phyloP scores from a whole-genome alignment of 2,113 vertebrate genomes.

The Oreochromis aureus region DNA sequence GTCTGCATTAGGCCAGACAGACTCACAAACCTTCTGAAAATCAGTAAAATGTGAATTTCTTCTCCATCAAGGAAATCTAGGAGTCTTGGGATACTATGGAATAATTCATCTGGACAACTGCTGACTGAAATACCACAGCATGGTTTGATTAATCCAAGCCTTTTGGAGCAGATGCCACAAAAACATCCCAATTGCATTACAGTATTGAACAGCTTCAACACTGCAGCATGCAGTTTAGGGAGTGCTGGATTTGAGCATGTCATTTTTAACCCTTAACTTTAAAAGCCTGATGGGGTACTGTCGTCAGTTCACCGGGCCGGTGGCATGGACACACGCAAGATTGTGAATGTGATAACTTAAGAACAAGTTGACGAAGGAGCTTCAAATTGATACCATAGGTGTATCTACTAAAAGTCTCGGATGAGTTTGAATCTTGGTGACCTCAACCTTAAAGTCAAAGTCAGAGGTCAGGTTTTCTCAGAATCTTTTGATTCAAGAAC shows the following conservation, averaged over 20 bases:
- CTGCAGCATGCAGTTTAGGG: background rate
- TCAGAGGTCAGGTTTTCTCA: background rate
- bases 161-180: background rate
- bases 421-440: rapidly evolving
- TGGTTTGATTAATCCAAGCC: background rate
- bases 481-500: background rate
- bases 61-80: background rate
- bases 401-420: rapidly evolving
- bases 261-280: background rate
- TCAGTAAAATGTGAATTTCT: background rate
- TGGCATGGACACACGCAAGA: background rate
- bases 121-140: background rate
- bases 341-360: background rate
- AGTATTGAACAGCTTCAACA: background rate
- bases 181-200: background rate
- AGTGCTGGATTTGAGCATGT: background rate
- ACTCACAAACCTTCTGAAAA: background rate
- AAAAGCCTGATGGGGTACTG: rapidly evolving
- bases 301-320: background rate
- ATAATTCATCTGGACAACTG: background rate
- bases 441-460: rapidly evolving
- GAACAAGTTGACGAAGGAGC: background rate
- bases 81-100: background rate
- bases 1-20: rapidly evolving
- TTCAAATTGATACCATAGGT: background rate